A percentile compares a stretch with the other conserved stretches of the same genome.
Evolutionary conservation across 2,113 vertebrate genomes (phyloP).

Genomic region (Triplophysa dalaica): DNA sequence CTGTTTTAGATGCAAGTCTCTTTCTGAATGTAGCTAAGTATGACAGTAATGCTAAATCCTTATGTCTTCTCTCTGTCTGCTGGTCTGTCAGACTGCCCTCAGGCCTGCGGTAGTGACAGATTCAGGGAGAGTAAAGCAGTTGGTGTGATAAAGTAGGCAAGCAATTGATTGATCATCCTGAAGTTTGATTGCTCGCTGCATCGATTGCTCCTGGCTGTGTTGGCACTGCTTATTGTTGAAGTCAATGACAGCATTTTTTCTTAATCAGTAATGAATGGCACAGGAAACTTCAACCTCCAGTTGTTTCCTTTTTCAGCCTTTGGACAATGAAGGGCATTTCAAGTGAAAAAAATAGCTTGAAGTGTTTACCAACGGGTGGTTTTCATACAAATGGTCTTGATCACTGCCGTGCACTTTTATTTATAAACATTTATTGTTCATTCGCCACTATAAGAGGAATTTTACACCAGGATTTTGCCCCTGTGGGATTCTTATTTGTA

Average conservation of each 20-base stretch:
- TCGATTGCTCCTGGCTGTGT: constrained; percentile 50
- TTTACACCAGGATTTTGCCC: neutral
- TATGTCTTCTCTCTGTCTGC: constrained; percentile 2
- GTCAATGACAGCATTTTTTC: constrained; percentile 38
- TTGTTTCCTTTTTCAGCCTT: constrained; percentile 40
- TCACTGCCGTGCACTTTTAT: neutral
- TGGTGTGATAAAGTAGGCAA: constrained; percentile 37
- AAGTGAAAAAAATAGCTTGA: constrained; percentile 27
- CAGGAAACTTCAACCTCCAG: constrained; percentile 38
- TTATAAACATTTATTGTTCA: constrained; percentile 23
- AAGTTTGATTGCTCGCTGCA: constrained; percentile 50
- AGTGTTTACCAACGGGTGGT: constrained; percentile 40
- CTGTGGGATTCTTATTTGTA: neutral
- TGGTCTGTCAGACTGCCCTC: constrained; percentile 15
- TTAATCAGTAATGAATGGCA: constrained; percentile 42
- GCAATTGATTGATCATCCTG: constrained; percentile 54
- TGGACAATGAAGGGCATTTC: constrained; percentile 38
- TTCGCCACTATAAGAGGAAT: neutral
- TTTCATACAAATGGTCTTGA: neutral
- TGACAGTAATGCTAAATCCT: constrained; percentile 34
- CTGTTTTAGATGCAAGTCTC: constrained; percentile 16
- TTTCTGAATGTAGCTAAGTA: constrained; percentile 6
- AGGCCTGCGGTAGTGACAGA: constrained; percentile 28
- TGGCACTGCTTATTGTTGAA: constrained; percentile 37
- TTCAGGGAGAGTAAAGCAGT: constrained; percentile 39